phyloP scores from a whole-genome alignment of 2,797 vertebrate genomes.

The Petrocephalus sullivani region DNA sequence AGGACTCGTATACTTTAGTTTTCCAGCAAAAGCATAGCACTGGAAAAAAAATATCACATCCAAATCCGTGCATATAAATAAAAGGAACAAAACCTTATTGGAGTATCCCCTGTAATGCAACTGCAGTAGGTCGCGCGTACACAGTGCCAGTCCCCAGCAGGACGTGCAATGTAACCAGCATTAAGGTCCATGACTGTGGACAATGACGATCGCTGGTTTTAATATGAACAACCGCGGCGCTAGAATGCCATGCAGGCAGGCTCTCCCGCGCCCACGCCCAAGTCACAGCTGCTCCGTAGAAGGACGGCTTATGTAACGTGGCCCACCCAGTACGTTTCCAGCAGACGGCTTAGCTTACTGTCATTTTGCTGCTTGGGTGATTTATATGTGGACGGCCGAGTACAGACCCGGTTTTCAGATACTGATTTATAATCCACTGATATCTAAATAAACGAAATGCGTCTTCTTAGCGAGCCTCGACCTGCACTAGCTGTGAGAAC shows the following conservation, averaged over 20 bases:
- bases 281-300: constrained; percentile 2
- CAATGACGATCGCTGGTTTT: neutral
- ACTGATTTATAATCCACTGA: neutral
- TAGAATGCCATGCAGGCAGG: neutral
- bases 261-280: neutral
- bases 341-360: neutral
- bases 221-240: neutral
- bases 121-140: neutral
- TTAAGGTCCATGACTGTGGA: neutral
- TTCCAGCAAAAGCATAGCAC: neutral
- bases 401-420: neutral
- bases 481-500: neutral
- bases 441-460: neutral
- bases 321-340: neutral
- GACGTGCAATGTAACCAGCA: neutral
- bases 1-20: neutral
- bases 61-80: neutral
- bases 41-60: neutral
- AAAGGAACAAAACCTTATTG: neutral
- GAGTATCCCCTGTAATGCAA: neutral
- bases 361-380: neutral
- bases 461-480: neutral
- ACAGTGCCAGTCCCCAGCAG: neutral
- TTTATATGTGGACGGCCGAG: neutral
- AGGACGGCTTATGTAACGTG: constrained; percentile 1